Base-by-base conservation (phyloP, 2,888 invertebrate genomes). In the Caenorhabditis doughertyi region DNA sequence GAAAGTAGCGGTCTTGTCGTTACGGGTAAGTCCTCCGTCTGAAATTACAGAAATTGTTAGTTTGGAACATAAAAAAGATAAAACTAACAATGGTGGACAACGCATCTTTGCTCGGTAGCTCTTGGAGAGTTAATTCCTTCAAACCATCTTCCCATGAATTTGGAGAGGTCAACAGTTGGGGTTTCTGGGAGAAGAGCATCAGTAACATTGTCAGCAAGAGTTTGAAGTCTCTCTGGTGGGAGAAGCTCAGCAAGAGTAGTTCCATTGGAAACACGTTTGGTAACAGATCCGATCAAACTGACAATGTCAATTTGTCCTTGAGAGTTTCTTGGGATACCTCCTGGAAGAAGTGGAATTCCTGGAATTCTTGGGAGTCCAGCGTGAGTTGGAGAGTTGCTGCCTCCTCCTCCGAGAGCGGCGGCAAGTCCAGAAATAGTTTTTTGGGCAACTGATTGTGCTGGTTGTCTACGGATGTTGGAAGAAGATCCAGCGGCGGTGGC, bases 391-490 rank as follows among this genome's bases (percentile, higher is more conserved):
- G 88, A 87, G 85, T 91, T 91, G 92, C 92, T 96, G 89, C 95
- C 95, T 64, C 96, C 87, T 55, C 92, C 92, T 3, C 94, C 95
- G 39, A 94, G 94, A 77, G 94, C 94, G 85, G 94, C 94, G 86
- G 94, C 94, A 68, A 96, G 96, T 16, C 95, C 96, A 0, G 94
- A 96, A 84, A 91, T 79, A 25, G 90, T 90, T 35, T 90, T 85
- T 60, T 91, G 90, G 21, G 90, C 89, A 42, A 84, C 85, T 18
- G 89, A 87, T n/a, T n/a, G n/a, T n/a, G n/a, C n/a, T 62, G 91
- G 91, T 81, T 91, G 90, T 51, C 91, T 88, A 64, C 91, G 88
- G 60, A 91, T 87, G 62, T 89, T 87, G 44, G 85, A 79, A 3
- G 80, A 76, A 1, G 73, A 62, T 47, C 74, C 62, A 55, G 74